Evolutionary conservation across 2,888 invertebrate species (phyloP).

Genomic region (Baronia brevicornis): DNA sequence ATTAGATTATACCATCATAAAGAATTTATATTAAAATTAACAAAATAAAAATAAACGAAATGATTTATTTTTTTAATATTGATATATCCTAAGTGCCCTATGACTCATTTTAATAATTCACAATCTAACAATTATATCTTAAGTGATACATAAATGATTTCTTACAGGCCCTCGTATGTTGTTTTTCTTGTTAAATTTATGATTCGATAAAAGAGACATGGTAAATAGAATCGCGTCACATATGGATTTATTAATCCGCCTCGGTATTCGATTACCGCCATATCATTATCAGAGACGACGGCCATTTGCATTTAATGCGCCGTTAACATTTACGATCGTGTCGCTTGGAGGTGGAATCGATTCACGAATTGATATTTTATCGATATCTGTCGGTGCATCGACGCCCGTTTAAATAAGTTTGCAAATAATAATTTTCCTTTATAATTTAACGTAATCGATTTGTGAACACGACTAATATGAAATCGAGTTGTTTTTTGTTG

Average conservation of each 20-base stretch:
- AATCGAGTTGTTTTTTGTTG: slow-evolving; percentile 4
- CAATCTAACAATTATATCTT: no score
- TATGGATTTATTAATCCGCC: slow-evolving; percentile 29
- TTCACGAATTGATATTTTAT: slow-evolving; percentile 49
- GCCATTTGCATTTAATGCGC: slow-evolving; percentile 56
- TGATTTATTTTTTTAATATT: no score
- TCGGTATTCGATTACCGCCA: slow-evolving; percentile 39
- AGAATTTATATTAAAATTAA: no score
- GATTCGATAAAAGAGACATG: slow-evolving; percentile 6
- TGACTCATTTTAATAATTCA: no score
- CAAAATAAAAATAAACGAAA: no score
- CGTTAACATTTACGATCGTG: slow-evolving; percentile 54
- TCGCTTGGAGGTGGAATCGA: slow-evolving; percentile 42
- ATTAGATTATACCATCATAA: no score
- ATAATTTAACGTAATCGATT: no score
- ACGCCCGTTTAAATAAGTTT: slow-evolving; percentile 12
- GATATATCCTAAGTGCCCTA: no score
- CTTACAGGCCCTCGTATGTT: no score
- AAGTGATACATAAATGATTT: no score
- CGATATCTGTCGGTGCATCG: slow-evolving; percentile 27
- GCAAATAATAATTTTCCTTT: no score
- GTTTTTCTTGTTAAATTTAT: slow-evolving; percentile 7
- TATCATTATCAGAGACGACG: slow-evolving; percentile 40
- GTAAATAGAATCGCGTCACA: slow-evolving; percentile 6
- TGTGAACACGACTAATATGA: background rate